Percentiles rank a stretch among this genome's conserved stretches.
Conservation (phyloP, 2,888 invertebrate species). For the Agrochola macilenta region DNA sequence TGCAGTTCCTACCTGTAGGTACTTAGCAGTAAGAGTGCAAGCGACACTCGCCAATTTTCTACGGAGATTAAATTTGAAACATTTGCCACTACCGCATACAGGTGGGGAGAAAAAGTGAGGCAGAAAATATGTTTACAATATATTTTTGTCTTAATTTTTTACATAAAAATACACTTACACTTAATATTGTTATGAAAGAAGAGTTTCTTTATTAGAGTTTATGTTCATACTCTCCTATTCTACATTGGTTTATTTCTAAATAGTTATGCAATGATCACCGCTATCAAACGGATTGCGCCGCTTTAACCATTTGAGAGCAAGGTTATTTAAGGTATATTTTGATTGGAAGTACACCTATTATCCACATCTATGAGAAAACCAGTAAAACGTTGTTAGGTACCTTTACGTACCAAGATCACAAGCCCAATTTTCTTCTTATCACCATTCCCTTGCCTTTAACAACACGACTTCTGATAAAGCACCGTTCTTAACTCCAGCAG, state of each 20-base stretch:
- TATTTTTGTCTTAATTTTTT: no score
- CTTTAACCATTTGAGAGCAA: no score
- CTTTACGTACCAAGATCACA: background rate
- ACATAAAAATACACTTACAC: background rate
- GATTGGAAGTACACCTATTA: no score
- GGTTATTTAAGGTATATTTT: no score
- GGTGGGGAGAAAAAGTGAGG: background rate
- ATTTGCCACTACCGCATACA: background rate
- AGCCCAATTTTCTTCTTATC: no score
- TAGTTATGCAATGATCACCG: no score
- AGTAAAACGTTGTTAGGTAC: no score
- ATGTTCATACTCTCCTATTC: no score
- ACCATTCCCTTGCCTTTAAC: background rate
- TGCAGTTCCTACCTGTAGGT: conserved; percentile 14
- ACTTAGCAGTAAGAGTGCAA: background rate
- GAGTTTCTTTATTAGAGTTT: no score
- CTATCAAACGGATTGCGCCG: no score
- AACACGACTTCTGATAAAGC: conserved; percentile 14
- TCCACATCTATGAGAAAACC: no score
- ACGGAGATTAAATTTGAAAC: conserved; percentile 26
- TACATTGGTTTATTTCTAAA: no score
- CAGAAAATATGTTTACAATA: background rate
- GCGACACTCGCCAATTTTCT: conserved; percentile 28
- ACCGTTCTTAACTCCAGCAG: conserved; percentile 10
- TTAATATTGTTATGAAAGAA: background rate